Evolutionary conservation across 2,797 vertebrate genomes (phyloP).

Genomic region (Rhinogobio ventralis): DNA sequence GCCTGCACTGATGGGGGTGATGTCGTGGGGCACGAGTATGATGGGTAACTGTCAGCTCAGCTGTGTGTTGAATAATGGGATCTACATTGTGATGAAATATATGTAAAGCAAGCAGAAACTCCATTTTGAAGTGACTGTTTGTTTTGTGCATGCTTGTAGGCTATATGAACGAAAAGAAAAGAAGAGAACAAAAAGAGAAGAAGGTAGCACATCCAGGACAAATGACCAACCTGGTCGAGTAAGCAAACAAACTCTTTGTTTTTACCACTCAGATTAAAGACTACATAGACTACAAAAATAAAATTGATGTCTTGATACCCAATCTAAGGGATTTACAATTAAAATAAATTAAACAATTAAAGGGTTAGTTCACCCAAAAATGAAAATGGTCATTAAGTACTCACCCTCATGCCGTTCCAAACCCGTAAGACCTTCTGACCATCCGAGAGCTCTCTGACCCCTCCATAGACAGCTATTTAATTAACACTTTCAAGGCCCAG

Average conservation of each 20-base stretch:
- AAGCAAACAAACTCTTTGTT: not conserved
- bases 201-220: not conserved
- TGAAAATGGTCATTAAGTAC: too few species aligned
- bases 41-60: slow-evolving; percentile 35
- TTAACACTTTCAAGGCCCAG: too few species aligned
- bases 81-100: slow-evolving; percentile 24
- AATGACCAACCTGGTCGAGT: not conserved
- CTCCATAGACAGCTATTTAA: too few species aligned
- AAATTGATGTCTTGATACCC: not conserved
- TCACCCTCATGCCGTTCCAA: too few species aligned
- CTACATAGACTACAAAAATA: not conserved
- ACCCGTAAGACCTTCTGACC: too few species aligned
- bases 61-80: slow-evolving; percentile 35
- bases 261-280: not conserved
- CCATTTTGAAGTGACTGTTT: slow-evolving; percentile 7
- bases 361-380: too few species aligned
- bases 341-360: too few species aligned
- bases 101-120: slow-evolving; percentile 39
- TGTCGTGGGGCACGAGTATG: slow-evolving; percentile 18
- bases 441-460: too few species aligned
- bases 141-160: not conserved
- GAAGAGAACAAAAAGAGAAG: slow-evolving; percentile 1
- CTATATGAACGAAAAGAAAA: slow-evolving; percentile 27
- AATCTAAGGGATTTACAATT: not conserved
- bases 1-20: slow-evolving; percentile 34